phyloP scores from a whole-genome alignment of 2,113 vertebrate species.

The Neopipo cinnamomea region DNA sequence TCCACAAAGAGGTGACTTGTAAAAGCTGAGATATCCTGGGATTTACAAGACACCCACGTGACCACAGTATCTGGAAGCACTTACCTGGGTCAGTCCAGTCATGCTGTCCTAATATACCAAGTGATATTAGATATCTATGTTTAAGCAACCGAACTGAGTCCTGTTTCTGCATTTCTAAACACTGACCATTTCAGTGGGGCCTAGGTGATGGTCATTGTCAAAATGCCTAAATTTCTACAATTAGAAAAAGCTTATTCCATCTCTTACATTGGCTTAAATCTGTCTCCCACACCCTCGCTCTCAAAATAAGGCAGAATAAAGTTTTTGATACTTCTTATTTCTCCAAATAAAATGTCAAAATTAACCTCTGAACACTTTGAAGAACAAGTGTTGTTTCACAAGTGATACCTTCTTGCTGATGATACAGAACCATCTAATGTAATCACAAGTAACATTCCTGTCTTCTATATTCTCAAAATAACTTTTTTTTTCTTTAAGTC shows the following conservation, averaged over 20 bases:
- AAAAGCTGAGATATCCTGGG: neutral
- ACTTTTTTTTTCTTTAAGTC: neutral
- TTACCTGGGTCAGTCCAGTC: neutral
- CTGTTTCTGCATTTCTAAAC: neutral
- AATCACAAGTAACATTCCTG: neutral
- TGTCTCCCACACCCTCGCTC: neutral
- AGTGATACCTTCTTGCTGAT: neutral
- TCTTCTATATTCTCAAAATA: neutral
- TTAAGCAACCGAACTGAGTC: neutral
- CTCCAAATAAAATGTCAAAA: neutral
- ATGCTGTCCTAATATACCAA: neutral
- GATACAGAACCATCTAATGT: neutral
- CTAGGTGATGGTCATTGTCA: neutral
- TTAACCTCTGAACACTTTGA: neutral
- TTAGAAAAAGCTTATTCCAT: neutral
- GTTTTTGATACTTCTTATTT: neutral
- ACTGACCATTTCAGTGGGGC: neutral
- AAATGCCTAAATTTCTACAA: neutral
- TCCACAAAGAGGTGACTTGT: neutral
- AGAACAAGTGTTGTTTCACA: neutral
- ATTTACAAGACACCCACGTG: neutral
- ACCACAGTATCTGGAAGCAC: neutral
- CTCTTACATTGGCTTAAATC: neutral
- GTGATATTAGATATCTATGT: neutral
- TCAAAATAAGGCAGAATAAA: neutral